phyloP scores from a whole-genome alignment of 1,140 invertebrate species.

The Ganaspis sp. region DNA sequence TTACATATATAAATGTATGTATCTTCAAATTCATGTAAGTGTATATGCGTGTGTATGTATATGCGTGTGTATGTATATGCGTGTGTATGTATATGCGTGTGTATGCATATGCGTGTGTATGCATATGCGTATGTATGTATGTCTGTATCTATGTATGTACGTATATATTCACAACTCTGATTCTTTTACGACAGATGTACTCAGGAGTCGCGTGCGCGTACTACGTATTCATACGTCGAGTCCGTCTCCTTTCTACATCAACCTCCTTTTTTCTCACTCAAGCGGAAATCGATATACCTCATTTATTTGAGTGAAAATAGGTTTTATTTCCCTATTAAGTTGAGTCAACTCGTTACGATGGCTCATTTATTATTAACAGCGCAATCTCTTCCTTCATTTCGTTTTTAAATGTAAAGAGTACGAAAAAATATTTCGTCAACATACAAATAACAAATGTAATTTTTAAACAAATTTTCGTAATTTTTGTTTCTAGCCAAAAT shows the following conservation, averaged over 20 bases:
- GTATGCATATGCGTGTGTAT: no score
- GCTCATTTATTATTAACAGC: background rate
- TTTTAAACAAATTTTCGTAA: no score
- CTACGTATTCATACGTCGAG: background rate
- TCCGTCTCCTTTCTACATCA: background rate
- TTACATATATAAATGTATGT: background rate
- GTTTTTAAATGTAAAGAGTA: no score
- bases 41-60: no score
- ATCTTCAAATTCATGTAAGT: no score
- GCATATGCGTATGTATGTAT: no score
- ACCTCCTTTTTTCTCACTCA: constrained; percentile 4
- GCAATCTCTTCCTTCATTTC: background rate
- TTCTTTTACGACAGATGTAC: constrained; percentile 19
- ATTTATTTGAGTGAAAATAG: background rate
- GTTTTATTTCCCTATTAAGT: constrained; percentile 7
- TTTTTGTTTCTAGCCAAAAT: no score
- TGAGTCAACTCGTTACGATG: background rate
- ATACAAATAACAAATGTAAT: no score
- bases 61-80: no score
- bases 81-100: no score
- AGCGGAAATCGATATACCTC: constrained; percentile 27
- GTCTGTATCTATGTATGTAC: background rate
- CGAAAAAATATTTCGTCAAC: no score
- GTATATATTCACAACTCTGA: background rate
- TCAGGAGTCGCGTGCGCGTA: constrained; percentile 21